Conservation (phyloP, 2,113 vertebrate species). For the Tretioscincus oriximinensis region DNA sequence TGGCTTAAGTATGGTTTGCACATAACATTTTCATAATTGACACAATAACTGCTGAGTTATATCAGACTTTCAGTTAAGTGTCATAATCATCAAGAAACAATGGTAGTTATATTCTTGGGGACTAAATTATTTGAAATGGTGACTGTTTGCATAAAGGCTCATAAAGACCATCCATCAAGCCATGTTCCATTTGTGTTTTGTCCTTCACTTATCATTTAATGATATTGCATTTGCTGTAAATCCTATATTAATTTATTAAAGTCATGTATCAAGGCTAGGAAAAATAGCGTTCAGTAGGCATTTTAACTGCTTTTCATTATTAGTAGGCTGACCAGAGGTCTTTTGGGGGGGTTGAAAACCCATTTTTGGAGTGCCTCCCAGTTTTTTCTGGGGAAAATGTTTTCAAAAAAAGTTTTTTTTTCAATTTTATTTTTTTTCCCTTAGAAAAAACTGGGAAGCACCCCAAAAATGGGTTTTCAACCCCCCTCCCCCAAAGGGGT, state of each 20-base stretch:
- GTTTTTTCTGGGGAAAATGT: too few species aligned
- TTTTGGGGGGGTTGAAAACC: too few species aligned
- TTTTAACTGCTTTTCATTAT: too few species aligned
- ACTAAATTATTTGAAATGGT: neutral
- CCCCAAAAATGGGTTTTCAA: too few species aligned
- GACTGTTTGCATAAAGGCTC: neutral
- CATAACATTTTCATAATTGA: slow-evolving; percentile 6
- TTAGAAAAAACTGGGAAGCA: too few species aligned
- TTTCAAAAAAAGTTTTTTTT: too few species aligned
- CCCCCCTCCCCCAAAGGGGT: too few species aligned
- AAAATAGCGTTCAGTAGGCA: too few species aligned
- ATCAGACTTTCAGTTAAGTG: neutral
- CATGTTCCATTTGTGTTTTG: neutral
- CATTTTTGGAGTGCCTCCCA: too few species aligned
- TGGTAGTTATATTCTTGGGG: neutral
- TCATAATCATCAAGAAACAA: neutral
- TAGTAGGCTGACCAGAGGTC: too few species aligned
- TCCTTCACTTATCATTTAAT: neutral
- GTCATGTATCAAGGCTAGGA: neutral
- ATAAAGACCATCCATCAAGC: neutral
- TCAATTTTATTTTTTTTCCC: too few species aligned
- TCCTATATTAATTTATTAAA: neutral
- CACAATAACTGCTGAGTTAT: neutral
- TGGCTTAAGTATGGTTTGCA: neutral
- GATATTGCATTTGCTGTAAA: neutral